Evolutionary conservation across 1,140 invertebrate genomes (phyloP), one percentile per base, ranked within the genome.

Genomic region (Matsumurasca onukii): DNA sequence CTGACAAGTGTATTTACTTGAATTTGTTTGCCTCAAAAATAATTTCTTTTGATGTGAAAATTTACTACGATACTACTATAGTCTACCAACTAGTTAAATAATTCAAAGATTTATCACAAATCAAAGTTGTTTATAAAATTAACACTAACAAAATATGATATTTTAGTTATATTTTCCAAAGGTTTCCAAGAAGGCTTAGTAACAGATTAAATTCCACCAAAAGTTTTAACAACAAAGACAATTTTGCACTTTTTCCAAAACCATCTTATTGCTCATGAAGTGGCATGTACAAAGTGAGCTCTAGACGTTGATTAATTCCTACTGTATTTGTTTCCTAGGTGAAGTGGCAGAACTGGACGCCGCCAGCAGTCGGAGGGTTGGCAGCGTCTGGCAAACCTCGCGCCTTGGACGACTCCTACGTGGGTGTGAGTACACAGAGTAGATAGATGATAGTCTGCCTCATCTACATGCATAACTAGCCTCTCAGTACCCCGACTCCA

Each of bases 351-450:
- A 75, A 79, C 29, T 87, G 85, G 86, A 82, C 82, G 24, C 81
- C 81, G 3, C 74, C 85, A n/a, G n/a, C n/a, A n/a, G 74, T 85
- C n/a, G 80, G 80, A 0, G 80, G 81, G 15, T 75, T 83, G 0
- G 73, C 75, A 5, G 25, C 3, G 22, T 77, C 76, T 1, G 80
- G 81, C 67, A 80, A 74, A 69, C 48, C 67, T 9, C 80, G 80
- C 69, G 84, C 86, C 9, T 76, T 86, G 69, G 89, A 91, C 72
- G 89, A 91, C 71, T 86, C 84, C 15, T 85, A 83, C 75, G 76
- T 89, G 69, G 84, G 86, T 75, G 89, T 90, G 79, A 84, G 67
- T 71, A 30, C 52, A n/a, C n/a, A n/a, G n/a, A n/a, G n/a, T 39
- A 9, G 34, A 5, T 39, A 39, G 5, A 39, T 9, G 27, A 24